A percentile compares a stretch with the other conserved stretches of the same genome.
Conservation (phyloP, 2,888 invertebrate genomes). For the Salticus scenicus region DNA sequence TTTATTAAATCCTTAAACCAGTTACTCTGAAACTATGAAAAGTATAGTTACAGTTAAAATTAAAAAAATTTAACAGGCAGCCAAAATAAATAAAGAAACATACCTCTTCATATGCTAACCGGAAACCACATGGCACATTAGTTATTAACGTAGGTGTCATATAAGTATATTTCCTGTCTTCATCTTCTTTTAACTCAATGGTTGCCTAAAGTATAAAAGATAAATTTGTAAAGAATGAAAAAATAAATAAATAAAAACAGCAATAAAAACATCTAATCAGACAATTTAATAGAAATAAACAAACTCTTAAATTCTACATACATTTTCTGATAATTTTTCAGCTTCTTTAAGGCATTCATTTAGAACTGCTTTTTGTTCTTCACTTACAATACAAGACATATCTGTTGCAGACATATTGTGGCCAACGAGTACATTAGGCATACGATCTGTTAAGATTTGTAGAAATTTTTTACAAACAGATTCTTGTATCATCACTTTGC, state of each 20-base stretch:
- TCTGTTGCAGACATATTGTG: constrained; percentile 16
- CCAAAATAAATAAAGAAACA: not conserved
- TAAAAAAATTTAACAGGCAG: too few species aligned
- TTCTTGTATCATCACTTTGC: constrained; percentile 44
- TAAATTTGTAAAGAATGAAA: not conserved
- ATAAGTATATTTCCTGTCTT: not conserved
- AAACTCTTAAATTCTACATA: constrained; percentile 16
- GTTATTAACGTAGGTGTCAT: constrained; percentile 9
- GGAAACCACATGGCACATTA: constrained; percentile 25
- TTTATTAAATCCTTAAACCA: too few species aligned
- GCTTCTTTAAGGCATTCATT: constrained; percentile 19
- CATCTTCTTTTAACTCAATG: not conserved
- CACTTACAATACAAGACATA: constrained; percentile 27
- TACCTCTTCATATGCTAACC: constrained; percentile 30
- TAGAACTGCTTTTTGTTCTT: constrained; percentile 15
- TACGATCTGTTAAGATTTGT: not conserved
- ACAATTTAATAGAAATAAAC: too few species aligned
- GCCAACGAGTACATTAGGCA: constrained; percentile 25
- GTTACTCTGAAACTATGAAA: too few species aligned
- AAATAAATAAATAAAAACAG: not conserved
- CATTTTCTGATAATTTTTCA: constrained; percentile 17
- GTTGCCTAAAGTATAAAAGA: not conserved
- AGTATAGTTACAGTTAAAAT: too few species aligned
- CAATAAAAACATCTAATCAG: too few species aligned
- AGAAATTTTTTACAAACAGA: constrained; percentile 38